A percentile compares a stretch with the other conserved stretches of the same genome.
phyloP scores from a whole-genome alignment of 2,113 vertebrate genomes.

The Callipepla californica region DNA sequence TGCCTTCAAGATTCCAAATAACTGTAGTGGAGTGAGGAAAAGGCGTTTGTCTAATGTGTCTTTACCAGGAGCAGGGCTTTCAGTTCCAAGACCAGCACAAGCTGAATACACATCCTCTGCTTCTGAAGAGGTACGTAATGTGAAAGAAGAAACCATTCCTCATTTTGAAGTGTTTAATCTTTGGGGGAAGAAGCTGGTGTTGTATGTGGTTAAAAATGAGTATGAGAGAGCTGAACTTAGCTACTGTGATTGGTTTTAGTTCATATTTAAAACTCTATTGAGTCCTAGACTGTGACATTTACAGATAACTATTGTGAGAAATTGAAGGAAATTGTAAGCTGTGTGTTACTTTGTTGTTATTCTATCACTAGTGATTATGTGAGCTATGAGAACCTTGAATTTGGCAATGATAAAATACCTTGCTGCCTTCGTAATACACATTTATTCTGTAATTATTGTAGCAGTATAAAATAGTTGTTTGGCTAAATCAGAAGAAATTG shows the following conservation, averaged over 20 bases:
- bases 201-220: background rate
- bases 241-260: background rate
- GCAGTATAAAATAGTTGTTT: background rate
- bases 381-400: background rate
- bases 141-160: background rate
- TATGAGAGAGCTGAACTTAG: background rate
- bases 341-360: background rate
- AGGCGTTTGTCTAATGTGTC: conserved; percentile 94
- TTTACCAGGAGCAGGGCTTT: conserved; percentile 90
- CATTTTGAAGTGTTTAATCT: background rate
- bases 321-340: background rate
- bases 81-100: conserved; percentile 87
- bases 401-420: background rate
- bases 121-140: conserved; percentile 88
- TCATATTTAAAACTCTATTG: background rate
- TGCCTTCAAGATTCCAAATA: conserved; percentile 99
- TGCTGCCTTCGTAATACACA: background rate
- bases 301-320: background rate
- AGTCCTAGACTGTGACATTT: background rate
- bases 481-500: background rate
- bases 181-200: background rate
- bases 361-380: background rate
- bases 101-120: conserved; percentile 82
- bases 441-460: background rate
- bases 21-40: conserved; percentile 95